Base-by-base conservation (phyloP, 2,888 invertebrate species). In the Scaptomyza reducta region DNA sequence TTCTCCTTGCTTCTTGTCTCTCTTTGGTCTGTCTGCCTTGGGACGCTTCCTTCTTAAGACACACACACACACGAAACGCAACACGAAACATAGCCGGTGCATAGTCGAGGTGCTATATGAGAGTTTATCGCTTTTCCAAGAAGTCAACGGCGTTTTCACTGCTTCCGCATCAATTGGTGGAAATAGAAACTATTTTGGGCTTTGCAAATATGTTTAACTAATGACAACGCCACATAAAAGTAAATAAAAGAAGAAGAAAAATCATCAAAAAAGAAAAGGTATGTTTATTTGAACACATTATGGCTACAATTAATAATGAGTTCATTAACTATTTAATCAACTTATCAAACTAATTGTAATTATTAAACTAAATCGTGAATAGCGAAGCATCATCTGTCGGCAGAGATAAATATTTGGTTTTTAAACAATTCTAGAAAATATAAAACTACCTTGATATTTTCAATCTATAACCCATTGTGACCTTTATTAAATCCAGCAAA, bases 81-180 rank as follows among this genome's bases (percentile, higher is more conserved):
- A n/a, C n/a, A n/a, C n/a, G n/a, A n/a, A n/a, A n/a, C 49, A 53
- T 67, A 53, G 70, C 27, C 42, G 64, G 18, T 63, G 62, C 53
- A 54, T 61, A 69, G 65, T 77, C 69, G 80, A 87, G 78, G 81
- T 76, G 75, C 71, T 66, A 70, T 57, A 59, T 27, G 46, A 18
- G 70, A 70, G 79, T 83, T 83, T 83, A 83, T 88, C 82, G 75
- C 82, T 85, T 87, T 83, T 83, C 82, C 82, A 65, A 67, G 87
- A 89, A 83, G 54, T 84, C 85, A 69, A 61, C 49, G 76, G 40
- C 40, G 60, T 60, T 49, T 62, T 57, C 58, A 67, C 66, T 74
- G 87, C 85, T 84, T 87, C 89, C 82, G 89, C 83, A 69, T 87
- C 89, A 88, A 87, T 81, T 64, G 67, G 29, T 10, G 1, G 22